Evolutionary conservation across 2,113 vertebrate genomes (phyloP), one percentile per base, ranked within the genome.

Genomic region (Heterocephalus glaber): DNA sequence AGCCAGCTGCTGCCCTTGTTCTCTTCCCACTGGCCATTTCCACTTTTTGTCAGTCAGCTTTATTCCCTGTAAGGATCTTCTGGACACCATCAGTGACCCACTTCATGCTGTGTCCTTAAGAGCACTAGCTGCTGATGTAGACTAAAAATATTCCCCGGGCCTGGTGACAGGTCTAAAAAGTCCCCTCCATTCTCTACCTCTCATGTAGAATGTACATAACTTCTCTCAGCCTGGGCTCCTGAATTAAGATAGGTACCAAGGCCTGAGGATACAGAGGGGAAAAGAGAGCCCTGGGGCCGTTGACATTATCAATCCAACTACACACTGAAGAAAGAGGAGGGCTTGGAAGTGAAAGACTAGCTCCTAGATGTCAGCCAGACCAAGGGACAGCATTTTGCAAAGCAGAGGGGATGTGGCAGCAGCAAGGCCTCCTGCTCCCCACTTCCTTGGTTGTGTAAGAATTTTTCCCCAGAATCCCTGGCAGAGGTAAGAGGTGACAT

Each of bases 1-100:
- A 88, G 99, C 99, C 98, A 99, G 99, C 99, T 99, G 98, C 2
- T 33, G 28, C 74, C 47, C 14, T 77, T 77, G 74, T 26, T 77
- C 44, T 30, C 74, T 77, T 30, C 14, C 28, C 7, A 33, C 7
- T 44, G 47, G 26, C 26, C 26, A 47, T 17, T 76, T 49, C 26
- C 3, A 8, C 44, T 49, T 26, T 30, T 77, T 14, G 3, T 77
- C 41, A 77, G 3, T 77, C 41, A 77, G 74, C 26, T 77, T 49
- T 49, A 17, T 77, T 30, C 28, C 44, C 28, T 49, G 6, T 17
- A 49, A 17, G 74, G 3, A 33, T 77, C 6, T 49, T 49, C 20
- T 16, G 28, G 26, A 49, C 74, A 49, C 74, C 44, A 33, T 49
- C 26, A 49, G 44, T 30, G 44, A 14, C 13, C 47, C 44, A 14